Base-by-base conservation (phyloP, 2,888 invertebrate genomes). In the Theodoxus fluviatilis region DNA sequence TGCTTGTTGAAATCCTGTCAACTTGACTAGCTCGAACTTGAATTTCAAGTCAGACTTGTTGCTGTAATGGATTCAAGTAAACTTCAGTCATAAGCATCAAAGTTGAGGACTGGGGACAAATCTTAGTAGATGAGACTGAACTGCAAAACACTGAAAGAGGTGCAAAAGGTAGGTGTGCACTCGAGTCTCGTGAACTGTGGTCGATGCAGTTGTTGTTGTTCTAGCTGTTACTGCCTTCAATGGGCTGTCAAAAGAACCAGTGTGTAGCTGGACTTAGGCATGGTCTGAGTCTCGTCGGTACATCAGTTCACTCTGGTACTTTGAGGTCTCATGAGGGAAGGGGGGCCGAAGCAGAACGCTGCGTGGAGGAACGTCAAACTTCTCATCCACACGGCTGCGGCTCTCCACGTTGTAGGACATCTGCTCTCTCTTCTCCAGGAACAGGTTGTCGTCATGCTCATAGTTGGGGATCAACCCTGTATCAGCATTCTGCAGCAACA, bases 381-480 rank as follows among this genome's bases (percentile, higher is more conserved):
- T 86, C 12, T 71, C 75, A 38, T 84, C 82, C 6, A 87, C 84
- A 2, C 86, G 77, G 35, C 78, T 79, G 47, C 84, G 68, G 59
- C 82, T 79, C 73, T 87, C 86, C 1, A 84, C 84, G 75, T 87
- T 87, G 76, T 87, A 87, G 35, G 70, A 74, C 84, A 86, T 83
- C 76, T 87, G 87, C 75, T 87, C 87, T 61, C 86, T 74, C 72
- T 85, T 86, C 73, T 86, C 85, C 57, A 86, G 74, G 73, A 82
- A 87, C 37, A 87, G 74, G 47, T 81, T 82, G 57, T 87, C 86
- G 76, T 87, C 87, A 75, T 87, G 86, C 72, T 87, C 87, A 72
- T 80, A 84, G 65, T 83, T 81, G 3, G 86, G 86, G 28, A 87
- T 76, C 31, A 82, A 81, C 28, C 85, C 85, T 18, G 79, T 71